Evolutionary conservation across 2,113 vertebrate genomes (phyloP).

Genomic region (Sisor rabdophorus): DNA sequence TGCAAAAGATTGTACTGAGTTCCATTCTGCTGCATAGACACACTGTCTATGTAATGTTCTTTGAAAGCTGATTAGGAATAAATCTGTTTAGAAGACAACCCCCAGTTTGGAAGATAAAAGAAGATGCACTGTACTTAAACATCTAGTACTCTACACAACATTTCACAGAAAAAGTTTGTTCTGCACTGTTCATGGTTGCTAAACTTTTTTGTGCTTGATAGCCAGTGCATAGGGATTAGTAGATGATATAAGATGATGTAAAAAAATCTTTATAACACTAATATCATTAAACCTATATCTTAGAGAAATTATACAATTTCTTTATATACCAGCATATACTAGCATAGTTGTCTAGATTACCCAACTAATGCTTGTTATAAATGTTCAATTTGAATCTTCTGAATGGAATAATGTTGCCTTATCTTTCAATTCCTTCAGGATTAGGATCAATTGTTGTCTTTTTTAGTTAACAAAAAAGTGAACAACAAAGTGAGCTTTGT

Average conservation of each 20-base stretch:
- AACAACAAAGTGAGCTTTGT: not conserved
- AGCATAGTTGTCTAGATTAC: not conserved
- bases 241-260: not conserved
- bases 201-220: not conserved
- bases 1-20: not conserved
- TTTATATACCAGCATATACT: no score
- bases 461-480: not conserved
- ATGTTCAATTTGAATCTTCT: not conserved
- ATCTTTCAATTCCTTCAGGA: not conserved
- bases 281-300: no score
- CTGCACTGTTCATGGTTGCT: not conserved
- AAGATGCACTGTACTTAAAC: not conserved
- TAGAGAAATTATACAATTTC: no score
- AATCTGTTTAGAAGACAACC: no score
- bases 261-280: not conserved
- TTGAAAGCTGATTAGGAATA: not conserved
- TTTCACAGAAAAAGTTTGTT: not conserved
- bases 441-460: not conserved
- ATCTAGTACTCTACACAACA: not conserved
- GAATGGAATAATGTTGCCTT: not conserved
- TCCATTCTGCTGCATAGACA: not conserved
- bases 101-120: no score
- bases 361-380: not conserved
- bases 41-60: not conserved
- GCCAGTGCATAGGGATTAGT: not conserved